Base-by-base conservation (phyloP, 1,140 invertebrate species). In the Drosophila busckii region DNA sequence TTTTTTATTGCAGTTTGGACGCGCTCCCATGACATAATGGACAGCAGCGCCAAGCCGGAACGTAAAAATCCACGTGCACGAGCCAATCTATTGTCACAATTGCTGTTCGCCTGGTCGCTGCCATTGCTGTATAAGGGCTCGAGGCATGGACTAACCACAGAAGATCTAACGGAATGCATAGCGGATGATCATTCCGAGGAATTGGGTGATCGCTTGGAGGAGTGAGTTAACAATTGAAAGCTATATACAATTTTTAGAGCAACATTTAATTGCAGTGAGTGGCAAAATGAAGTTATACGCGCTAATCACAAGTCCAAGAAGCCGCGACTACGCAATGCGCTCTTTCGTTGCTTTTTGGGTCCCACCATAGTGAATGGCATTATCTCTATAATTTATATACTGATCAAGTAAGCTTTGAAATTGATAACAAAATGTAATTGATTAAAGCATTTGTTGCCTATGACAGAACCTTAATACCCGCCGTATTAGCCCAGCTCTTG, bases 211-310 rank as follows among this genome's bases (percentile, higher is more conserved):
- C 70, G 76, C 6, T 60, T 88, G 7, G 88, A 88, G 49, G 55
- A 76, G 88, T 88, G 65, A 69, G 70, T 82, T 8, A 9, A 9
- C 0, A 3, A 4, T 6, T 4, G 13, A 9, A 1, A 19, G 1
- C 4, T 2, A 9, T 10, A 9, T 9, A 26, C 2, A 0, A 7
- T 13, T 10, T 7, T 8, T 42, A 15, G n/a, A 31, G 13, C 2
- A 0, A 2, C 0, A 25, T 28, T 41, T 2, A 29, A 42, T 87
- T 83, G 41, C 25, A 90, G 89, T 55, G 76, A 89, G 62, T 90
- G 89, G 89, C 70, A 80, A n/a, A 73, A 86, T 31, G 91, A 91
- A 71, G 8, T 90, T 19, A 66, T 80, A 15, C 45, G 44, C 1
- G 87, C 89, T 0, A 60, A 82, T 17, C 64, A 70, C 0, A 66